Percentiles rank a stretch among this genome's conserved stretches.
Conservation (phyloP, 1,140 invertebrate species). For the Trachelipus rathkii region DNA sequence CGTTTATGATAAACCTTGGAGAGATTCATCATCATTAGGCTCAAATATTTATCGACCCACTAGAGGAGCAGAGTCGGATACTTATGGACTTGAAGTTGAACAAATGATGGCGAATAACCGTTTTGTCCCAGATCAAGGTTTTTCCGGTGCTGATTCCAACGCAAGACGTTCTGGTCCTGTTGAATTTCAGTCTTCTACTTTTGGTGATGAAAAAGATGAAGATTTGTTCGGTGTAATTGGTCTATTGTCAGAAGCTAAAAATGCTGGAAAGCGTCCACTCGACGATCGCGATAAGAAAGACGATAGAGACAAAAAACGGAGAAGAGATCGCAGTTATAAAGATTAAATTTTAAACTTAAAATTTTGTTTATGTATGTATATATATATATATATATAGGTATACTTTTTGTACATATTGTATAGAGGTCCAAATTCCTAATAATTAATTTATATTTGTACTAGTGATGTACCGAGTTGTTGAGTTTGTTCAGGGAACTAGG, state of each 20-base stretch:
- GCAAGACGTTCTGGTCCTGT: slow-evolving; percentile 81
- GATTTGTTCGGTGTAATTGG: slow-evolving; percentile 97
- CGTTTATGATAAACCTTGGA: slow-evolving; percentile 95
- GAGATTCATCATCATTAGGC: slow-evolving; percentile 73
- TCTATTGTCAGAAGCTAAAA: slow-evolving; percentile 94
- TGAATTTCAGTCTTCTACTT: slow-evolving; percentile 64
- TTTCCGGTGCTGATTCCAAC: slow-evolving; percentile 76
- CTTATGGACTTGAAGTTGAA: slow-evolving; percentile 84
- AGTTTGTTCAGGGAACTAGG: too few species aligned
- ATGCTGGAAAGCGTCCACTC: slow-evolving; percentile 58
- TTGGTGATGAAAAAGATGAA: slow-evolving; percentile 58
- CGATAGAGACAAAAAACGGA: slow-evolving; percentile 47
- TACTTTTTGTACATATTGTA: too few species aligned
- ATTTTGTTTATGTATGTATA: too few species aligned
- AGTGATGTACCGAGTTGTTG: too few species aligned
- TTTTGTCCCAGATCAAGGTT: slow-evolving; percentile 96
- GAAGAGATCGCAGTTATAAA: slow-evolving; percentile 32
- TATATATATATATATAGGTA: too few species aligned
- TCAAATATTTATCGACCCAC: slow-evolving; percentile 88
- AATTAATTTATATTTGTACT: too few species aligned
- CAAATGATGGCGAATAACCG: slow-evolving; percentile 81
- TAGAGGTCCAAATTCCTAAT: too few species aligned
- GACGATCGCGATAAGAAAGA: slow-evolving; percentile 50
- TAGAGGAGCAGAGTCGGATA: slow-evolving; percentile 82
- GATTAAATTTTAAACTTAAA: neutral